phyloP scores from a whole-genome alignment of 2,797 vertebrate species.

The Lithobates sylvaticus region DNA sequence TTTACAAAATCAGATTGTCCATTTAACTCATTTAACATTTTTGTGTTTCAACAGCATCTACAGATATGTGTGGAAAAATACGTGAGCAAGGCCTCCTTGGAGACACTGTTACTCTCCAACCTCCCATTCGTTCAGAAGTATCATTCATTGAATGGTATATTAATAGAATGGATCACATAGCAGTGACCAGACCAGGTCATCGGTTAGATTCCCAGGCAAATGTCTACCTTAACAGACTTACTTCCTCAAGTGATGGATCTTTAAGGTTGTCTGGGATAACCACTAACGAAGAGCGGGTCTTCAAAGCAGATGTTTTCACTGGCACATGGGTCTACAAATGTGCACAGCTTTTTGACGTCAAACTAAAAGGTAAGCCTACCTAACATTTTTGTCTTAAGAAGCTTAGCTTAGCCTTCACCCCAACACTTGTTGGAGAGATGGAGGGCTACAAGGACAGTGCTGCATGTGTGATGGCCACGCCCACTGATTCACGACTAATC shows the following conservation, averaged over 20 bases:
- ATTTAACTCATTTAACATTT: no score
- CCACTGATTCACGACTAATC: no score
- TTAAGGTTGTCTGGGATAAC: background rate
- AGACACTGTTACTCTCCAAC: background rate
- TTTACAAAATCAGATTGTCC: no score
- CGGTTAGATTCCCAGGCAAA: background rate
- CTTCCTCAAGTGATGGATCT: background rate
- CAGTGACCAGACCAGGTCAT: background rate
- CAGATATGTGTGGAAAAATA: background rate
- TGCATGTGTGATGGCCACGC: no score
- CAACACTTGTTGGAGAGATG: no score
- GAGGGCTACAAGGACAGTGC: no score
- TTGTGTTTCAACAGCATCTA: background rate
- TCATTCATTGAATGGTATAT: background rate
- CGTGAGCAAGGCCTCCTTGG: background rate
- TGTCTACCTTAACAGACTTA: background rate
- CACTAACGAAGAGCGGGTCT: background rate
- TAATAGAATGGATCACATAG: background rate
- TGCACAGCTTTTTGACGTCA: background rate
- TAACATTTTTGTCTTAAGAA: no score
- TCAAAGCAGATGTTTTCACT: background rate
- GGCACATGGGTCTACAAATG: background rate
- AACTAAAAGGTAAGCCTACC: background rate
- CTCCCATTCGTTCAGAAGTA: background rate
- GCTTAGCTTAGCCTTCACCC: no score